Percentiles rank a stretch among this genome's conserved stretches.
These are phyloP conservation scores for Agriopis aurantiaria DNA, from an alignment of 2,888 invertebrate species.

Conservation along the genomic window DNA sequence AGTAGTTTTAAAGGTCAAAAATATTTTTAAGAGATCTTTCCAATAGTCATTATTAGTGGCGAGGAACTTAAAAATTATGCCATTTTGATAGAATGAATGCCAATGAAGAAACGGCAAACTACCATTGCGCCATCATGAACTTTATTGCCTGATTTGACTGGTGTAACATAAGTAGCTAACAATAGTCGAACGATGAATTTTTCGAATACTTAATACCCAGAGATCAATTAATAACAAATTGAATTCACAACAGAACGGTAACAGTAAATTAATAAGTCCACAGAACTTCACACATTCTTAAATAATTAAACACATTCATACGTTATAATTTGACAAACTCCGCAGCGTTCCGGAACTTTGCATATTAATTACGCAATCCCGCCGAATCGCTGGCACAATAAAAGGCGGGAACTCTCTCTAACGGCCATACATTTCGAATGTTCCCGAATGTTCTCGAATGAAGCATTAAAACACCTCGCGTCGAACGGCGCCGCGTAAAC, in stretches of 20 bases:
- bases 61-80: too few relatives aligned
- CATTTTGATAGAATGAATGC: not conserved
- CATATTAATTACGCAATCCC: conserved; percentile 37
- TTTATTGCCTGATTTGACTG: too few relatives aligned
- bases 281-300: conserved; percentile 17
- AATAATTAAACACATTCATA: conserved; percentile 36
- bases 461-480: conserved; percentile 46
- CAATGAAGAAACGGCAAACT: not conserved
- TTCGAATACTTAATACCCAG: not conserved
- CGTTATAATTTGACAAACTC: conserved; percentile 38
- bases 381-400: conserved; percentile 35
- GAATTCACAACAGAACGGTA: conserved; percentile 4
- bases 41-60: too few relatives aligned
- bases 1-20: too few relatives aligned
- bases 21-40: too few relatives aligned
- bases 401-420: conserved; percentile 25
- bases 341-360: conserved; percentile 29
- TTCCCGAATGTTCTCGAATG: conserved; percentile 24
- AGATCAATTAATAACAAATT: conserved; percentile 2
- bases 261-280: conserved; percentile 19
- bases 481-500: conserved; percentile 54
- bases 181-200: not conserved
- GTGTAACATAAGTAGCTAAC: not conserved
- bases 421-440: conserved; percentile 33
- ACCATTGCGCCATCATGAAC: not conserved